phyloP scores from a whole-genome alignment of 2,888 invertebrate species.

The Lasioglossum figueresi region DNA sequence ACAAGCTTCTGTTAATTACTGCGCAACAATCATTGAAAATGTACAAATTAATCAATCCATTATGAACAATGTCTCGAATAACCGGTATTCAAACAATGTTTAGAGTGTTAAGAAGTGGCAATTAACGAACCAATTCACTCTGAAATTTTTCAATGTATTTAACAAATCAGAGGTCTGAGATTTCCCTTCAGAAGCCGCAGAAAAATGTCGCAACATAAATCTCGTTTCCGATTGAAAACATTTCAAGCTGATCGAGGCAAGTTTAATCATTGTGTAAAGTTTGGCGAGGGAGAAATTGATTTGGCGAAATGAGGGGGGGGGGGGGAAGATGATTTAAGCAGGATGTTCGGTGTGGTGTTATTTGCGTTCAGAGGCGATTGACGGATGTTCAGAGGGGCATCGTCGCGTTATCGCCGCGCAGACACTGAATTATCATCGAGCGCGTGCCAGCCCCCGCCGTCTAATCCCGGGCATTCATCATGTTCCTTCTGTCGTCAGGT shows the following conservation, averaged over 20 bases:
- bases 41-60: background rate
- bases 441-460: background rate
- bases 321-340: background rate
- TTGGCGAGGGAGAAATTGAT: background rate
- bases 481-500: conserved; percentile 35
- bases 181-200: background rate
- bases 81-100: background rate
- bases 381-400: background rate
- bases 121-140: background rate
- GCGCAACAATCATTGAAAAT: background rate
- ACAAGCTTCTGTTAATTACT: background rate
- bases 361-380: background rate
- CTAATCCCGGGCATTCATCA: background rate
- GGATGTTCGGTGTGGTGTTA: background rate
- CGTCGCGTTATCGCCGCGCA: background rate
- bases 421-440: background rate
- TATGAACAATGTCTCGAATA: background rate
- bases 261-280: background rate
- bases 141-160: background rate
- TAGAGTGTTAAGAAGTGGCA: background rate
- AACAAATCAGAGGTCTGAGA: background rate
- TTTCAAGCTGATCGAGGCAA: background rate
- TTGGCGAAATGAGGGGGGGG: background rate
- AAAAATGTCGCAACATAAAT: background rate
- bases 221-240: background rate